Evolutionary conservation across 2,113 vertebrate species (phyloP).

Genomic region (Lontra canadensis): DNA sequence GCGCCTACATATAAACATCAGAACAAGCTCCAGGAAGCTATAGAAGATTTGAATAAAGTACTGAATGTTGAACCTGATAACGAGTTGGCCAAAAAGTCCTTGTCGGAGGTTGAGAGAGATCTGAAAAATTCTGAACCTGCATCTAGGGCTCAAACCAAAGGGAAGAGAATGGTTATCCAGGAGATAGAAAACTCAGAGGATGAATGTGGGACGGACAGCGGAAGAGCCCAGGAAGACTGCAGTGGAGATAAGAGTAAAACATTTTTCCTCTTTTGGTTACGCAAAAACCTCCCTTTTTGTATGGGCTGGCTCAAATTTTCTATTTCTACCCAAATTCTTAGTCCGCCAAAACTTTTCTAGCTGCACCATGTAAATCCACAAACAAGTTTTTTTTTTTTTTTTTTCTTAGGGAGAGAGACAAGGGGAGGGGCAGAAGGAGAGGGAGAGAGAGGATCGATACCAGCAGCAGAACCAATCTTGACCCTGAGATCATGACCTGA

Average conservation of each 20-base stretch:
- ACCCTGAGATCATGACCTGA: too few species aligned
- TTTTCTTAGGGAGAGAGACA: not conserved
- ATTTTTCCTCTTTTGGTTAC: constrained; percentile 53
- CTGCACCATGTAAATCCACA: not conserved
- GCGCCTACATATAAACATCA: too few species aligned
- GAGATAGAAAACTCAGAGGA: constrained; percentile 86
- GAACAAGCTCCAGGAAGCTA: too few species aligned
- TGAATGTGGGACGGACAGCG: constrained; percentile 60
- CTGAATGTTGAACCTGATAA: too few species aligned
- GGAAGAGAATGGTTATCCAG: constrained; percentile 82
- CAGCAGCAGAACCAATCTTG: not conserved
- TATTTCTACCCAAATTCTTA: not conserved
- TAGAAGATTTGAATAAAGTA: too few species aligned
- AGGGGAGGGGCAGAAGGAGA: not conserved
- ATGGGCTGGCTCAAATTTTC: not conserved
- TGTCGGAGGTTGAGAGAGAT: too few species aligned
- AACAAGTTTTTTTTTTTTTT: not conserved
- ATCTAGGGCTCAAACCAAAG: too few species aligned
- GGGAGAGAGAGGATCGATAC: not conserved
- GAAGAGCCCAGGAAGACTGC: constrained; percentile 43
- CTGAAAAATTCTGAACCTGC: too few species aligned
- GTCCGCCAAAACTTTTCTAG: not conserved
- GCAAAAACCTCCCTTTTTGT: not conserved
- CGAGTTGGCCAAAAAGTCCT: too few species aligned
- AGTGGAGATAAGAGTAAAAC: constrained; percentile 74